Percentiles rank a stretch among this genome's conserved stretches.
These are phyloP conservation scores for Erinaceus europaeus DNA, from an alignment of 2,113 vertebrate genomes.

Conservation along the genomic window DNA sequence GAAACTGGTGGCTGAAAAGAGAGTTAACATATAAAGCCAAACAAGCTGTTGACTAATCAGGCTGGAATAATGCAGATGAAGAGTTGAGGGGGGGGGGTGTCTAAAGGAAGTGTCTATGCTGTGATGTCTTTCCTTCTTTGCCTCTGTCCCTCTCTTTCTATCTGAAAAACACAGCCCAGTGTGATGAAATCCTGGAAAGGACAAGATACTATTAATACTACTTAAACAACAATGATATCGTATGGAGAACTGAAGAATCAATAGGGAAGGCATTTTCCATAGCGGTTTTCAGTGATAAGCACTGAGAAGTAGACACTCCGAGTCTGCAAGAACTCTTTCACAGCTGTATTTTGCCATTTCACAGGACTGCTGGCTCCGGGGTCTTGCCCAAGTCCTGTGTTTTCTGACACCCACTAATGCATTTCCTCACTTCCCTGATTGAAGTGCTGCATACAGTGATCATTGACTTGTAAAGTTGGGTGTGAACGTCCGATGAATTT, in stretches of 20 bases:
- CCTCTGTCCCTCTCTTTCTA: no score
- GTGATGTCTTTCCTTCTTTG: no score
- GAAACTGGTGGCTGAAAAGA: no score
- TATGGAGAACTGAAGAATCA: background rate
- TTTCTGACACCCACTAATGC: conserved; percentile 79
- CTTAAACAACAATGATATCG: background rate
- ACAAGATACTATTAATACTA: no score
- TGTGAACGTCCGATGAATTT: conserved; percentile 70
- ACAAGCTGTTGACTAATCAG: no score
- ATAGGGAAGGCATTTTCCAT: background rate
- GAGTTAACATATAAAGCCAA: no score
- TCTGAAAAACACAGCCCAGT: no score
- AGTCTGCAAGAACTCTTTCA: conserved; percentile 31
- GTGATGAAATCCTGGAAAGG: no score
- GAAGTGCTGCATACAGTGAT: conserved; percentile 68
- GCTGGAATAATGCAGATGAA: no score
- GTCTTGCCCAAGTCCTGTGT: conserved; percentile 72
- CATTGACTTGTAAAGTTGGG: conserved; percentile 69
- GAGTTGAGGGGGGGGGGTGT: no score
- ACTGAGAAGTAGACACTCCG: background rate
- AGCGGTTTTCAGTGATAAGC: background rate
- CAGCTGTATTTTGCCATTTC: conserved; percentile 77
- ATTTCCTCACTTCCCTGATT: conserved; percentile 77
- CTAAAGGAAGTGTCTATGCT: no score
- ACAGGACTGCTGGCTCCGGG: conserved; percentile 60